A percentile compares a stretch with the other conserved stretches of the same genome.
Conservation (phyloP, 2,113 vertebrate genomes). For the Antennarius striatus region DNA sequence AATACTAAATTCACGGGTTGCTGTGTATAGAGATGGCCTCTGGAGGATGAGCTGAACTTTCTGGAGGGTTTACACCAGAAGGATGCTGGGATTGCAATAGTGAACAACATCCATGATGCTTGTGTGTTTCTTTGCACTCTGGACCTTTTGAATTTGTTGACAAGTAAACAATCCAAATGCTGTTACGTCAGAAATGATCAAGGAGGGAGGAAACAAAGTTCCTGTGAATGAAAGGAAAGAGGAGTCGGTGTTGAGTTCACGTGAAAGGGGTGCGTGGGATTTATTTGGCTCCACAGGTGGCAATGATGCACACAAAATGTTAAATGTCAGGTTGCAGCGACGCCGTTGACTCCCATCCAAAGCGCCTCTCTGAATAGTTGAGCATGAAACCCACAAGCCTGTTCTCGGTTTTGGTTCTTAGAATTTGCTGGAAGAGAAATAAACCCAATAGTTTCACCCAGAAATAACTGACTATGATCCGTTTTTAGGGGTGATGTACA, state of each 20-base stretch:
- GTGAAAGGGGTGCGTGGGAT: slow-evolving; percentile 65
- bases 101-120: no score
- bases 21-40: background rate
- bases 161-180: no score
- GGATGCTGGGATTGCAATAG: no score
- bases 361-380: slow-evolving; percentile 75
- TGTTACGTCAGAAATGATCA: background rate
- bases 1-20: slow-evolving; percentile 14
- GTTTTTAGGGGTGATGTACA: slow-evolving; percentile 8
- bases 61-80: no score
- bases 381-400: slow-evolving; percentile 88
- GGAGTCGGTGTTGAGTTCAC: slow-evolving; percentile 23
- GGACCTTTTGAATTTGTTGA: no score
- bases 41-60: background rate
- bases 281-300: slow-evolving; percentile 68
- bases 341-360: slow-evolving; percentile 49
- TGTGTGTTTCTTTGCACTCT: no score
- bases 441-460: slow-evolving; percentile 25
- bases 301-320: slow-evolving; percentile 53
- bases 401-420: slow-evolving; percentile 92
- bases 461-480: slow-evolving; percentile 9
- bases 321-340: slow-evolving; percentile 72
- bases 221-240: no score
- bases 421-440: slow-evolving; percentile 46
- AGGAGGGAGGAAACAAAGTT: slow-evolving; percentile 3